These are phyloP conservation scores for Rutilus rutilus DNA, from an alignment of 2,113 vertebrate genomes.

Conservation along the genomic window DNA sequence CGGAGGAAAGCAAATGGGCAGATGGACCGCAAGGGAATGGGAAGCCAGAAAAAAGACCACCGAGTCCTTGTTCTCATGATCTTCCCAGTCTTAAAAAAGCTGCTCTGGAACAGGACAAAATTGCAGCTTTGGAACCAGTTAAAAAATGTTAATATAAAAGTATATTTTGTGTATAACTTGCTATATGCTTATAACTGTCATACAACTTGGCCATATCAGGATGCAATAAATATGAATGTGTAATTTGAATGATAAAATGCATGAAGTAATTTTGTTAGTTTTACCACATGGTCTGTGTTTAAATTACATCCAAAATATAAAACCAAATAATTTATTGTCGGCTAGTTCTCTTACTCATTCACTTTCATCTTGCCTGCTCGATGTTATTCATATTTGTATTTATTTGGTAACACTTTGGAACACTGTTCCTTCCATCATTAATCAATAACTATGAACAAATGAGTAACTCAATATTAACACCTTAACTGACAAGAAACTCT, in stretches of 20 bases:
- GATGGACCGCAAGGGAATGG: neutral
- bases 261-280: neutral
- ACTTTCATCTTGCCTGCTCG: neutral
- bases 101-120: neutral
- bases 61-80: slow-evolving; percentile 8
- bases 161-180: neutral
- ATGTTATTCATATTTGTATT: neutral
- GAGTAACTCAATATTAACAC: no score
- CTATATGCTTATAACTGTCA: neutral
- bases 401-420: neutral
- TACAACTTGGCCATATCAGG: neutral
- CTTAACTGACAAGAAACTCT: no score
- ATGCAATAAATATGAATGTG: neutral
- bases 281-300: neutral
- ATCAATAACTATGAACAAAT: no score
- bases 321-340: neutral
- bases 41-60: slow-evolving; percentile 29
- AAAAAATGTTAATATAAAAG: neutral
- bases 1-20: slow-evolving; percentile 44
- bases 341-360: neutral
- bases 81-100: slow-evolving; percentile 21
- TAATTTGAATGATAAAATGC: neutral
- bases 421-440: no score
- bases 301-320: neutral
- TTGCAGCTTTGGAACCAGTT: neutral